Evolutionary conservation across 2,797 vertebrate species (phyloP).

Genomic region (Silurus lanzhouensis): DNA sequence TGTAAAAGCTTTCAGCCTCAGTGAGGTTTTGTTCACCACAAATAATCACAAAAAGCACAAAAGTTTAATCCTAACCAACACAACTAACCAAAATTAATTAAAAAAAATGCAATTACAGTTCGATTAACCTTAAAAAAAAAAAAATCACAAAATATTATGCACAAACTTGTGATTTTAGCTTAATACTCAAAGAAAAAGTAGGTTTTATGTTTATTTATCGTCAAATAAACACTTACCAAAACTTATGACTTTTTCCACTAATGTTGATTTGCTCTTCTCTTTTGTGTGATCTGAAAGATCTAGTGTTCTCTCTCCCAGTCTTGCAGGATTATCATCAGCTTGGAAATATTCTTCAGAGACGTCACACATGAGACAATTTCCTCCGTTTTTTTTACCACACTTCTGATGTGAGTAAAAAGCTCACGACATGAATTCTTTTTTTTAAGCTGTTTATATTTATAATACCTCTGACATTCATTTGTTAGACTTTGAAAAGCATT

Average conservation of each 20-base stretch:
- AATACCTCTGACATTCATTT: not conserved
- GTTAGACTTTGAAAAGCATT: not conserved
- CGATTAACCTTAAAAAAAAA: too few relatives aligned
- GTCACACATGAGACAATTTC: slow-evolving; percentile 2
- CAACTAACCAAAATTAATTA: too few relatives aligned
- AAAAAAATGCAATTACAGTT: too few relatives aligned
- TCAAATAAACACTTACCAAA: not conserved
- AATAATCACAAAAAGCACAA: too few relatives aligned
- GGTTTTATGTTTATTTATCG: too few relatives aligned
- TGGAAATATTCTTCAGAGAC: not conserved
- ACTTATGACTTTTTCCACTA: rapidly evolving
- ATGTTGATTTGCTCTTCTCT: not conserved
- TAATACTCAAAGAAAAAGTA: not conserved
- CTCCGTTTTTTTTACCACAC: not conserved
- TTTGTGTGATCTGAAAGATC: not conserved
- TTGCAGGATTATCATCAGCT: not conserved
- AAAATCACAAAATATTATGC: too few relatives aligned
- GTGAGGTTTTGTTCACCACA: too few relatives aligned
- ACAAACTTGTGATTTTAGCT: not conserved
- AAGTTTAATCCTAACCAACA: too few relatives aligned
- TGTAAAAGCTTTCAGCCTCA: not conserved
- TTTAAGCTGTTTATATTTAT: not conserved
- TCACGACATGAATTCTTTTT: not conserved
- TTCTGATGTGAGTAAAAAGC: not conserved
- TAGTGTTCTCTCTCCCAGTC: not conserved